Conservation (phyloP, 53 echinoderm and acorn worm species). For the Patiria pectinifera region DNA sequence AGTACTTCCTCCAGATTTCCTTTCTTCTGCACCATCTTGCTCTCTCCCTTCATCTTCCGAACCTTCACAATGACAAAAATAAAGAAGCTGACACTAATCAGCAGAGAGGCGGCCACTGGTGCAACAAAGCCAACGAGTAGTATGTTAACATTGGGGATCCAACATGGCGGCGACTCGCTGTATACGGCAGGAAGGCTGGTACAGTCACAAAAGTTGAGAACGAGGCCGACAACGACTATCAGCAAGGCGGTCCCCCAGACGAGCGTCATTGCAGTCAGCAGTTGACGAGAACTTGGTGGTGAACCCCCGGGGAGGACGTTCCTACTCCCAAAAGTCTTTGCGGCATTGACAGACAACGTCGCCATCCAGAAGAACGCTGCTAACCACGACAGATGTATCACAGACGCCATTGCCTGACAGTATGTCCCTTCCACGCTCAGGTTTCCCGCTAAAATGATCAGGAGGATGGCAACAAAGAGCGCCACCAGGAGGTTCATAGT, state of each 20-base stretch:
- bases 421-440: not conserved
- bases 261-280: not conserved
- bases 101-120: not conserved
- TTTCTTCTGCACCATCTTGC: not conserved
- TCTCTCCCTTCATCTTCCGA: not conserved
- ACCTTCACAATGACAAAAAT: not conserved
- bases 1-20: not conserved
- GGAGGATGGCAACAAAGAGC: slow-evolving; percentile 57
- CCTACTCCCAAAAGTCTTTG: not conserved
- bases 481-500: slow-evolving; percentile 71
- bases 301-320: no score
- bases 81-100: not conserved
- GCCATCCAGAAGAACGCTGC: slow-evolving; percentile 74
- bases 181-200: not conserved
- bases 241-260: slow-evolving; percentile 19
- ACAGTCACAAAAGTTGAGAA: slow-evolving; percentile 4
- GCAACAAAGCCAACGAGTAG: not conserved
- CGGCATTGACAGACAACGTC: slow-evolving; percentile 22
- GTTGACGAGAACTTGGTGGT: not conserved
- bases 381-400: slow-evolving; percentile 61
- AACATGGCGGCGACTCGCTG: not conserved
- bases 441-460: not conserved
- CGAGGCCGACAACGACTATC: not conserved
- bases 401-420: slow-evolving; percentile 39
- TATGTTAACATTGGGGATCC: not conserved